phyloP scores from a whole-genome alignment of 2,113 vertebrate genomes.

The Lanius ludovicianus region DNA sequence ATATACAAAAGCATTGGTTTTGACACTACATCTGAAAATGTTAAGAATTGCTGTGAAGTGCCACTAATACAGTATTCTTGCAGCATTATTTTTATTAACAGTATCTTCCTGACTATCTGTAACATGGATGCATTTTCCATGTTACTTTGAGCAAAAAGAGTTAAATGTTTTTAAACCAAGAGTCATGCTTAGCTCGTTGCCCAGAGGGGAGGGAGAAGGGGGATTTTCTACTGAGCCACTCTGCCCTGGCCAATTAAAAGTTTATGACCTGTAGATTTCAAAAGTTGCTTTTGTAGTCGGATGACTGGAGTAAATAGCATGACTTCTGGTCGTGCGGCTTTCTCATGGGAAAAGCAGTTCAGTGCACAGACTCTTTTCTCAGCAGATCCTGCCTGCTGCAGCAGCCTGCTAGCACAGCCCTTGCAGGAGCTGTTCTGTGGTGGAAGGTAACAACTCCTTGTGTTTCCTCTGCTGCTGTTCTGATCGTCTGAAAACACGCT shows the following conservation, averaged over 20 bases:
- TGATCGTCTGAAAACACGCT: background rate
- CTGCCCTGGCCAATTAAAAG: slow-evolving; percentile 52
- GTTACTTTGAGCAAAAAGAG: slow-evolving; percentile 43
- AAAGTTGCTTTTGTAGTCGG: slow-evolving; percentile 56
- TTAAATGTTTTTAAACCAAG: slow-evolving; percentile 36
- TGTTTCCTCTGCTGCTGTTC: background rate
- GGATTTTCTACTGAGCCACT: slow-evolving; percentile 37
- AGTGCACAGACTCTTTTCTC: background rate
- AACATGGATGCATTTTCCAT: background rate
- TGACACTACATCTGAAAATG: slow-evolving; percentile 61
- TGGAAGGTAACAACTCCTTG: background rate
- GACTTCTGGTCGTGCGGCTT: background rate
- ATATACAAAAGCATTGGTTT: background rate
- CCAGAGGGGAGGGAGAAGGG: slow-evolving; percentile 35
- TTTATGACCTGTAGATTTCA: slow-evolving; percentile 61
- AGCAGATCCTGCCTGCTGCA: background rate
- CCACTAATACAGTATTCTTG: slow-evolving; percentile 47
- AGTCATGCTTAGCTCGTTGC: slow-evolving; percentile 19
- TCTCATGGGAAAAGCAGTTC: slow-evolving; percentile 36
- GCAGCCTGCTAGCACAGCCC: background rate
- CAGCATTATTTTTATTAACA: slow-evolving; percentile 51
- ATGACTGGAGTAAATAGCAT: background rate
- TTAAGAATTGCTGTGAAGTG: slow-evolving; percentile 60
- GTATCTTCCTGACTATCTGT: slow-evolving; percentile 41
- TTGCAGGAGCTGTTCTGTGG: background rate